These are phyloP conservation scores for Halcyon senegalensis DNA, from an alignment of 2,113 vertebrate genomes.

Conservation along the genomic window DNA sequence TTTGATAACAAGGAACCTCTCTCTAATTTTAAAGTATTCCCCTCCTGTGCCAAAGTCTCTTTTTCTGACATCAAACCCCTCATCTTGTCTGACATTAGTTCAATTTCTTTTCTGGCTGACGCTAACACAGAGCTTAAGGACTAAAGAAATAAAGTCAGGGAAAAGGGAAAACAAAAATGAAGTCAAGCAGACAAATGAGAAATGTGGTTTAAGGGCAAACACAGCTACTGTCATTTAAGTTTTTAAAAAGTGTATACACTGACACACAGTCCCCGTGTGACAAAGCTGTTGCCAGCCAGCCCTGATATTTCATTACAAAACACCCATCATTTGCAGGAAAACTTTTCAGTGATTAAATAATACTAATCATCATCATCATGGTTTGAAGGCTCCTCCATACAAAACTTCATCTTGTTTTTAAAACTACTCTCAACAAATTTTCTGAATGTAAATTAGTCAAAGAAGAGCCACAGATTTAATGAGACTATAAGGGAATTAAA, in stretches of 20 bases:
- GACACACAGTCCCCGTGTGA: conserved; percentile 31
- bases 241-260: background rate
- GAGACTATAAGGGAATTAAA: background rate
- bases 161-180: conserved; percentile 79
- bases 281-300: background rate
- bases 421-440: background rate
- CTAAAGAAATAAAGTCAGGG: conserved; percentile 85
- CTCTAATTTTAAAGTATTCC: conserved; percentile 79
- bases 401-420: background rate
- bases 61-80: conserved; percentile 86
- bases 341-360: background rate
- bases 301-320: background rate
- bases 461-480: background rate
- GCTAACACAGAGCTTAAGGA: conserved; percentile 92
- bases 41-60: conserved; percentile 81
- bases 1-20: conserved; percentile 79
- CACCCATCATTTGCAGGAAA: background rate
- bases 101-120: conserved; percentile 87
- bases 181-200: conserved; percentile 78
- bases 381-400: background rate
- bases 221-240: background rate
- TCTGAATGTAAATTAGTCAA: background rate
- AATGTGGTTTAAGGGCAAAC: conserved; percentile 62
- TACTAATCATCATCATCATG: background rate
- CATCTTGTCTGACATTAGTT: conserved; percentile 88